Evolutionary conservation across 1,140 invertebrate species (phyloP).

Genomic region (Globodera rostochiensis): DNA sequence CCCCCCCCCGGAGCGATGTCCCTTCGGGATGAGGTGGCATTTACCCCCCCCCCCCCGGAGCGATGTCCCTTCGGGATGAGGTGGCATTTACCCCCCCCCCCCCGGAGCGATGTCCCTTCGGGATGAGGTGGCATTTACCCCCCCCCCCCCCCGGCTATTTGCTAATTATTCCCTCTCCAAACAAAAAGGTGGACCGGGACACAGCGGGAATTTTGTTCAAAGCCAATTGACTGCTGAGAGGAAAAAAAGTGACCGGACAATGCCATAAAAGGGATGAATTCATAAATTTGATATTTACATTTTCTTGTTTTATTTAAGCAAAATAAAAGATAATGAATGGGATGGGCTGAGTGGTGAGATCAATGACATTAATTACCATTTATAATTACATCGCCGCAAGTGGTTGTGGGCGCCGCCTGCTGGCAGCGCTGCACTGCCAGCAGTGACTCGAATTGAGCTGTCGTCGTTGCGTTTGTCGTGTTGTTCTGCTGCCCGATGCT

Average conservation of each 20-base stretch:
- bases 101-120: slow-evolving; percentile 54
- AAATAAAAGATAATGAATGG: too few relatives aligned
- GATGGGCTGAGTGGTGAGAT: too few relatives aligned
- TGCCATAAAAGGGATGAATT: too few relatives aligned
- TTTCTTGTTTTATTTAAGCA: too few relatives aligned
- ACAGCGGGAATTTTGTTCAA: slow-evolving; percentile 29
- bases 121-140: slow-evolving; percentile 29
- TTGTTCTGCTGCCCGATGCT: too few relatives aligned
- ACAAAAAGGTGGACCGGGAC: slow-evolving; percentile 15
- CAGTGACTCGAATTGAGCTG: too few relatives aligned
- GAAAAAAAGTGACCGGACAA: background rate
- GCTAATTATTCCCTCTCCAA: background rate
- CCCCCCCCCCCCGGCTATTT: background rate
- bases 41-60: slow-evolving; percentile 34
- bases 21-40: slow-evolving; percentile 46
- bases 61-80: slow-evolving; percentile 55
- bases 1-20: slow-evolving; percentile 52
- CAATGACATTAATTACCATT: too few relatives aligned
- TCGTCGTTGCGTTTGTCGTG: too few relatives aligned
- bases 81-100: slow-evolving; percentile 2
- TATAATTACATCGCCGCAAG: too few relatives aligned
- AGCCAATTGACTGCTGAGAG: slow-evolving; percentile 36
- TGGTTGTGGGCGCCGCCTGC: too few relatives aligned
- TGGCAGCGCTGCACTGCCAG: too few relatives aligned
- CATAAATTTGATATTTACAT: too few relatives aligned